Base-by-base conservation (phyloP, 2,113 vertebrate species). In the Sporophila hypoxantha region DNA sequence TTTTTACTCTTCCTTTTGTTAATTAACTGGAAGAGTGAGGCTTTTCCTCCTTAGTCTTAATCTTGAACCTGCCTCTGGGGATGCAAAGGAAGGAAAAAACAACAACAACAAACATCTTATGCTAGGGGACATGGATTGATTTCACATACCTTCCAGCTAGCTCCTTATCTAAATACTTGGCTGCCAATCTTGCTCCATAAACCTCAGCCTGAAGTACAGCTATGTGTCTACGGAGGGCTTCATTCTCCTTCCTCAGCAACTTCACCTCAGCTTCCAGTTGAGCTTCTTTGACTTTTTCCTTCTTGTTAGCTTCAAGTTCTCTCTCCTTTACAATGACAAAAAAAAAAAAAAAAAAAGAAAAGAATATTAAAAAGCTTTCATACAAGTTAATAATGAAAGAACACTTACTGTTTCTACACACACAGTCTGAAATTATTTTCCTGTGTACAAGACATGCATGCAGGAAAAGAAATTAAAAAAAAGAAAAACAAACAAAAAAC, bases 161-260 rank as follows among this genome's bases (percentile, higher is more conserved):
- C 41, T 99, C 99, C 67, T 99, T 99, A 96, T 99, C 99, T 96
- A 99, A 93, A 94, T 99, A 99, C 92, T 99, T 99, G 79, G 99
- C 99, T 47, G 99, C 99, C 93, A 99, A 90, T 93, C 99, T 97
- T 46, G 99, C 99, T 18, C 99, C 99, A n/a, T 99, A 99, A 62
- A 99, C 99, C 89, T 99, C 99, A 1, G 99, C 99, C 97, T 99
- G 99, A 79, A 99, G 97, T 34, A 99, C 98, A 13, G 99, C 99
- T 91, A 99, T 99, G 90, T 99, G 99, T 94, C 98, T 98, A 56
- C 99, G 98, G 47, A 99, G 98, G 39, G 99, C 98, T 94, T 99
- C 99, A 8, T 99, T 99, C 85, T 99, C 99, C 75, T 99, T 99
- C 91, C 98, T 98, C 65, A 97, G 96, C 53, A 99, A 95, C 85